phyloP scores from a whole-genome alignment of 2,113 vertebrate genomes.

The Columba livia region DNA sequence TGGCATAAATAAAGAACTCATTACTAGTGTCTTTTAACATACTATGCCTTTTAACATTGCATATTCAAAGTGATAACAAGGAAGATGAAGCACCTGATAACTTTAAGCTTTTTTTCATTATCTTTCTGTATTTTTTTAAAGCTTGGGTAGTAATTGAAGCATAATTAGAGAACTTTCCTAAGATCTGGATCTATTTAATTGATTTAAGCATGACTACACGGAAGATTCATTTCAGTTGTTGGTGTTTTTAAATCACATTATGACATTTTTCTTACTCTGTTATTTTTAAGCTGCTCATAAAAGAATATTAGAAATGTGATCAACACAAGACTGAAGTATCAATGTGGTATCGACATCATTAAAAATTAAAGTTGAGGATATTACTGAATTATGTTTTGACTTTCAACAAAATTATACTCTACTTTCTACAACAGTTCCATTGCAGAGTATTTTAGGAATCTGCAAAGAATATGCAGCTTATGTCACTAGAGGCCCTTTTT shows the following conservation, averaged over 20 bases:
- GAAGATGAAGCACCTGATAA: conserved; percentile 38
- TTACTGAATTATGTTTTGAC: not conserved
- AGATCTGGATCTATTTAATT: conserved; percentile 52
- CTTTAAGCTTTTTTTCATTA: not conserved
- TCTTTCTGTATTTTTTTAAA: conserved; percentile 5
- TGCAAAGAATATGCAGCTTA: not conserved
- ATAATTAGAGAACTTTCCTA: conserved; percentile 38
- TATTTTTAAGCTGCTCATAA: not conserved
- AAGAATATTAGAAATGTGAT: conserved; percentile 9
- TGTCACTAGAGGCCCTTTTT: not conserved
- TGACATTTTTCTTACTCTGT: not conserved
- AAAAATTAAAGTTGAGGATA: not conserved
- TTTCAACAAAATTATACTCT: not conserved
- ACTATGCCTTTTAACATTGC: not conserved
- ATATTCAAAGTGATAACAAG: conserved; percentile 4
- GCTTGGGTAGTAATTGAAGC: not conserved
- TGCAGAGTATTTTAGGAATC: not conserved
- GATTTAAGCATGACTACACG: conserved; percentile 21
- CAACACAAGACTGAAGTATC: not conserved
- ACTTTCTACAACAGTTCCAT: not conserved
- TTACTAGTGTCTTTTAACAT: conserved; percentile 54
- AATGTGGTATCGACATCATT: not conserved
- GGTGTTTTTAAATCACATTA: not conserved
- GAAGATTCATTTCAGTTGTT: conserved; percentile 11
- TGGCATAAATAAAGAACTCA: conserved; percentile 46